These are phyloP conservation scores for Alloplasta piceator DNA, from an alignment of 2,888 invertebrate genomes.

Conservation along the genomic window DNA sequence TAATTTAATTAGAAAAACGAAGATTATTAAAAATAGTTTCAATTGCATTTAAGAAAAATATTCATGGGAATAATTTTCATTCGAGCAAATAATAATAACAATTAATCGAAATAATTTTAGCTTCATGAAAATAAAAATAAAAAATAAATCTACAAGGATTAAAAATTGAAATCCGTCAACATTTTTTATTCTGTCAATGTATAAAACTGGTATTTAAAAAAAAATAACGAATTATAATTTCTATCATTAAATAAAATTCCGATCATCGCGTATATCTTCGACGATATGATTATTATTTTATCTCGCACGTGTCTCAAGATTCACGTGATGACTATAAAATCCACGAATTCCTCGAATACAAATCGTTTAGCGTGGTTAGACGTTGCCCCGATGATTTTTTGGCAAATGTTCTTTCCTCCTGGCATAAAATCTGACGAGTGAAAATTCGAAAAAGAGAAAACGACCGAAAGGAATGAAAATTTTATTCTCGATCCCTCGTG, in stretches of 20 bases:
- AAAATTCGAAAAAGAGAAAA: constrained; percentile 2
- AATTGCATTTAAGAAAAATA: too few relatives aligned
- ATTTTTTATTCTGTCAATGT: too few relatives aligned
- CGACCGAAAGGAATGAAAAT: neutral
- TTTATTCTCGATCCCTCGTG: neutral
- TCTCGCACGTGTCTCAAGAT: neutral
- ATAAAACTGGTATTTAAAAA: too few relatives aligned
- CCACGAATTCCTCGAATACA: constrained; percentile 11
- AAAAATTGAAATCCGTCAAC: too few relatives aligned
- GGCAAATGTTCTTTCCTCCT: constrained; percentile 27
- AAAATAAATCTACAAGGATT: too few relatives aligned
- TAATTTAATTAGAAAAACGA: too few relatives aligned
- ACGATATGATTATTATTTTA: neutral
- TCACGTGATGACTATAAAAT: constrained; percentile 41
- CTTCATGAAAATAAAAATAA: too few relatives aligned
- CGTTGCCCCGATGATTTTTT: constrained; percentile 29
- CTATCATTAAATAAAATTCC: neutral
- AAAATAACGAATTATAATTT: neutral
- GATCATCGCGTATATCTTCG: neutral
- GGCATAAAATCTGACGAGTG: constrained; percentile 4
- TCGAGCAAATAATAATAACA: too few relatives aligned
- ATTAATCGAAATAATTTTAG: too few relatives aligned
- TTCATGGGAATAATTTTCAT: too few relatives aligned
- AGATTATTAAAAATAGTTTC: too few relatives aligned
- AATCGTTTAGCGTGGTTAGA: neutral